Base-by-base conservation (phyloP, 2,888 invertebrate species). In the Ennomos fuscantarius region DNA sequence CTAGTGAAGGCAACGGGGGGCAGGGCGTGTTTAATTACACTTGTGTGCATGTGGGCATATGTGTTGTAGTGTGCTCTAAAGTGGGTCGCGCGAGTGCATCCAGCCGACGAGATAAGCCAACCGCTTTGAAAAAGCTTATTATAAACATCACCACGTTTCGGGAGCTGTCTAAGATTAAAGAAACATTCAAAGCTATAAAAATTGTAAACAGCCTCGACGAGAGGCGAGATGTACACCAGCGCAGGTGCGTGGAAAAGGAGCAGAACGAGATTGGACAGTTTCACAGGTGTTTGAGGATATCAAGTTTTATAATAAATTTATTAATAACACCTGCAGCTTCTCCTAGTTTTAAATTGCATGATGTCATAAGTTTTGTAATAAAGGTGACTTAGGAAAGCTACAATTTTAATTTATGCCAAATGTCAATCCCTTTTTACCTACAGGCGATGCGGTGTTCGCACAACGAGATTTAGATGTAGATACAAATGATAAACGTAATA, bases 1-100 rank as follows among this genome's bases (percentile, higher is more conserved):
- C 62, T 55, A 62, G 53, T 60, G 51, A 54, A 44, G 55, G 65
- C 32, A 62, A 69, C 63, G 72, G 70, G 76, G 62, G 71, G 60
- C 55, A 65, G 47, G 76, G 73, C 52, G 68, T 68, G 66, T 77
- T 76, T 76, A 77, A 80, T 81, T 79, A 81, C 74, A 77, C 72
- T 72, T 69, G 75, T 76, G 69, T 75, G 70, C 67, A 72, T 70
- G 74, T 79, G 69, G 69, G 73, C 78, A 78, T 74, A 76, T 76
- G 73, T 70, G 72, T 69, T 48, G 63, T 60, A 67, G 69, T 71
- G 66, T 69, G 59, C 48, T 54, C 41, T 74, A 71, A 87, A 86
- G 75, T 86, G 76, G 87, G 86, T 84, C 86, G 84, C 63, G 69
- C 71, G 75, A 73, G 66, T 74, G 75, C 77, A 74, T 61, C 70